Evolutionary conservation across 1,140 invertebrate genomes (phyloP), one percentile per base, ranked within the genome.

Genomic region (Eriosoma lanigerum): DNA sequence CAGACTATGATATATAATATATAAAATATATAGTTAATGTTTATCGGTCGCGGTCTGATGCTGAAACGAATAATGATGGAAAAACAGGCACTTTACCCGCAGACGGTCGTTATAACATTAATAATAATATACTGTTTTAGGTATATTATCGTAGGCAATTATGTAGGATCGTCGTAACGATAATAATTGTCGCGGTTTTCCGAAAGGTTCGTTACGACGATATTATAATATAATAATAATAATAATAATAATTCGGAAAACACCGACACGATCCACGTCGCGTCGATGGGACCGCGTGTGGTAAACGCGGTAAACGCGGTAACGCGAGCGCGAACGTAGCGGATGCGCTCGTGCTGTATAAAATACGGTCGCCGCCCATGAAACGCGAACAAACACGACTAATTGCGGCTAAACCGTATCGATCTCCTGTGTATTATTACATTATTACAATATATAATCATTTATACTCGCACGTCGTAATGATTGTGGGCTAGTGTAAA

Each of bases 71-170:
- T 44, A n/a, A n/a, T n/a, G n/a, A n/a, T n/a, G n/a, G n/a, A n/a
- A 44, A 38, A 44, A 44, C 19, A 66, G 9, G 32, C 21, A n/a
- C n/a, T n/a, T n/a, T n/a, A 8, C 32, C 32, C 32, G 32, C 32
- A 38, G 32, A 38, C 32, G 32, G 8, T 38, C 32, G 32, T 38
- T 38, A 38, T 38, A 38, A 38, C 3, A 4, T 38, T 38, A 4
- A 38, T 21, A 68, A 68, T 68, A 68, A 68, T 68, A 68, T n/a
- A n/a, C n/a, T n/a, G n/a, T n/a, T n/a, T n/a, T n/a, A n/a, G 32
- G 32, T 4, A 38, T 38, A 38, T 38, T 38, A 38, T 38, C 8
- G 8, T 38, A 8, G 13, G 10, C 46, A 48, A 48, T 48, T 48
- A 48, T 48, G 10, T 48, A 1, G 46, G n/a, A n/a, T 48, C 46